Evolutionary conservation across 1,140 invertebrate genomes (phyloP).

Genomic region (Ceratitis capitata): DNA sequence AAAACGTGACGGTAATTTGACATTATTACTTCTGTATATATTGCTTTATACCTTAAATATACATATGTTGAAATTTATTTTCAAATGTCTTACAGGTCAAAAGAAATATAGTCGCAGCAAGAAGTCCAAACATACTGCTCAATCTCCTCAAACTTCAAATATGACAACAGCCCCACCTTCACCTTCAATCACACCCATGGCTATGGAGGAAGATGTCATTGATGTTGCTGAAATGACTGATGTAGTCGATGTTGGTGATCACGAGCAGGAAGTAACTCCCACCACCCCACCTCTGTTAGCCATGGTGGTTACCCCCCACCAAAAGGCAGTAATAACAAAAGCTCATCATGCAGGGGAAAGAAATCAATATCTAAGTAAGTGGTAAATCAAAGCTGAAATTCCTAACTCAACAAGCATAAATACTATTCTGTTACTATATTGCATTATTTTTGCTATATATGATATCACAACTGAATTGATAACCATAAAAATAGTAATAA

Average conservation of each 20-base stretch:
- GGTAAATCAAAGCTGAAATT: no score
- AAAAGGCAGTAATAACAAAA: neutral
- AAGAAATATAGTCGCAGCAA: neutral
- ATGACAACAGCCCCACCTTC: neutral
- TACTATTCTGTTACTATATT: no score
- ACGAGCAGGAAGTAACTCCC: neutral
- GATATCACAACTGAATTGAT: no score
- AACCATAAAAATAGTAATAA: no score
- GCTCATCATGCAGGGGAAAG: neutral
- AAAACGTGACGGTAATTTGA: neutral
- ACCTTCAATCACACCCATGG: neutral
- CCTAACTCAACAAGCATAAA: no score
- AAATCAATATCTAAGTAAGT: neutral
- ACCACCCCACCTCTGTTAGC: neutral
- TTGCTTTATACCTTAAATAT: neutral
- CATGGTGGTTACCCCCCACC: neutral
- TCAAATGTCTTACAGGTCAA: neutral
- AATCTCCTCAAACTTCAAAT: neutral
- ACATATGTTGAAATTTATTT: no score
- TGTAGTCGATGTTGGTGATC: slow-evolving; percentile 12
- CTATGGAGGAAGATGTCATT: neutral
- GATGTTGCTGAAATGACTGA: slow-evolving; percentile 10
- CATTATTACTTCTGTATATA: neutral
- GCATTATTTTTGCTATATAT: no score
- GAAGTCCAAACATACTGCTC: neutral